Percentiles rank a stretch among this genome's conserved stretches.
Conservation (phyloP, 2,797 vertebrate genomes). For the Sus cebifrons region DNA sequence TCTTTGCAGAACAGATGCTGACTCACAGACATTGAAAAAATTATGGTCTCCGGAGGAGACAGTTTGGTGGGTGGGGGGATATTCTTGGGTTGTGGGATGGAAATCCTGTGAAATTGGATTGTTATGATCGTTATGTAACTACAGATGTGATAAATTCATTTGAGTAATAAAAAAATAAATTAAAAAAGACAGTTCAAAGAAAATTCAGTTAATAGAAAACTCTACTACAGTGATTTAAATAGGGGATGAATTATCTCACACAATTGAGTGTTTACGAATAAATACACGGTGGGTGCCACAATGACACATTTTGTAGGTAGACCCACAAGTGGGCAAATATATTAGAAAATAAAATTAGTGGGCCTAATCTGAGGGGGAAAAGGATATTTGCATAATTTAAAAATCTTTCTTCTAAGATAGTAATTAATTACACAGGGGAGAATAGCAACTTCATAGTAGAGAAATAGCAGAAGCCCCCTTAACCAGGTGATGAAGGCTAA, state of each 20-base stretch:
- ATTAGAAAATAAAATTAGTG: not conserved
- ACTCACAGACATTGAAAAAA: no score
- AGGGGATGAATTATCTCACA: not conserved
- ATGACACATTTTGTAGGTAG: not conserved
- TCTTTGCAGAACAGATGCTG: no score
- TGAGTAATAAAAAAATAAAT: no score
- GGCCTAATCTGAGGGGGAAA: conserved; percentile 38
- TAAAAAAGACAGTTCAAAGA: not conserved
- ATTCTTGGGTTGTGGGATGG: no score
- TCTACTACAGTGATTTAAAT: not conserved
- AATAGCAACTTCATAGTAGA: not conserved
- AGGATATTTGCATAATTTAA: not conserved
- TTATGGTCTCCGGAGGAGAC: no score
- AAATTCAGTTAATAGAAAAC: conserved; percentile 44
- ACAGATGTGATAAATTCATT: no score
- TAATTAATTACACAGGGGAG: not conserved
- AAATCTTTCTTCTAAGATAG: conserved; percentile 5
- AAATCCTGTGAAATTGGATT: no score
- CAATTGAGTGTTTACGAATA: not conserved
- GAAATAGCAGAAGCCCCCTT: not conserved
- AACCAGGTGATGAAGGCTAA: not conserved
- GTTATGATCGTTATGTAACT: no score
- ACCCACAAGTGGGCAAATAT: not conserved
- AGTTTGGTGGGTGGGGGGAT: no score
- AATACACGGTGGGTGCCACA: not conserved